Evolutionary conservation across 2,113 vertebrate genomes (phyloP).

Genomic region (Myotis davidii): DNA sequence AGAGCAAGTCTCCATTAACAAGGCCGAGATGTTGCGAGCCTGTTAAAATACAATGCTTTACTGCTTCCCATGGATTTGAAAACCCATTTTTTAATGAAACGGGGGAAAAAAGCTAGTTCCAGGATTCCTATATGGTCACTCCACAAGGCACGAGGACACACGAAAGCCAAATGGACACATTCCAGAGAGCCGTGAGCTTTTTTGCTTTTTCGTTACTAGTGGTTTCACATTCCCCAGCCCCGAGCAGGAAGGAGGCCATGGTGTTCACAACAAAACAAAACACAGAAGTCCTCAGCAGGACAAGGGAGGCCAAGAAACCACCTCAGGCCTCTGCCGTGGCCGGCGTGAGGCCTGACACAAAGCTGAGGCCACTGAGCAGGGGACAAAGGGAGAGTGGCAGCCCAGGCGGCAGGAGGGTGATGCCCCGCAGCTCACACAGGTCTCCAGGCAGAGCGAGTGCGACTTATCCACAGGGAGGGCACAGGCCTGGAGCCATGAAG

Average conservation of each 20-base stretch:
- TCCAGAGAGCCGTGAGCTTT: slow-evolving; percentile 9
- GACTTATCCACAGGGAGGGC: slow-evolving; percentile 20
- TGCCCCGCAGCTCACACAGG: slow-evolving; percentile 42
- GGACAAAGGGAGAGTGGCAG: slow-evolving; percentile 38
- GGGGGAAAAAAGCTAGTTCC: neutral
- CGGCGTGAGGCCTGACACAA: slow-evolving; percentile 51
- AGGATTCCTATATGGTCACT: slow-evolving; percentile 27
- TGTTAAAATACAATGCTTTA: neutral
- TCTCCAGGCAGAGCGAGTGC: neutral
- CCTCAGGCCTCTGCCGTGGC: slow-evolving; percentile 42
- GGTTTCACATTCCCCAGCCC: slow-evolving; percentile 38
- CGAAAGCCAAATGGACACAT: neutral
- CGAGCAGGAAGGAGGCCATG: slow-evolving; percentile 37
- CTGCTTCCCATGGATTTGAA: neutral
- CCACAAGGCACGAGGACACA: neutral
- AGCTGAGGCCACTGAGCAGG: neutral
- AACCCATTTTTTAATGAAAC: slow-evolving; percentile 36
- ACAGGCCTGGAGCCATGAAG: neutral
- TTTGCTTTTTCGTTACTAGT: slow-evolving; percentile 18
- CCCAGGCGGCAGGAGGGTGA: slow-evolving; percentile 36
- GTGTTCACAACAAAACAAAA: slow-evolving; percentile 24
- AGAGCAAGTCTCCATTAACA: neutral
- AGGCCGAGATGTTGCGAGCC: neutral
- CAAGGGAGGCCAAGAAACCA: slow-evolving; percentile 7
- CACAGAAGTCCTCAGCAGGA: slow-evolving; percentile 62